These are phyloP conservation scores for Rhincodon typus DNA, from an alignment of 2,797 vertebrate genomes.

Conservation along the genomic window DNA sequence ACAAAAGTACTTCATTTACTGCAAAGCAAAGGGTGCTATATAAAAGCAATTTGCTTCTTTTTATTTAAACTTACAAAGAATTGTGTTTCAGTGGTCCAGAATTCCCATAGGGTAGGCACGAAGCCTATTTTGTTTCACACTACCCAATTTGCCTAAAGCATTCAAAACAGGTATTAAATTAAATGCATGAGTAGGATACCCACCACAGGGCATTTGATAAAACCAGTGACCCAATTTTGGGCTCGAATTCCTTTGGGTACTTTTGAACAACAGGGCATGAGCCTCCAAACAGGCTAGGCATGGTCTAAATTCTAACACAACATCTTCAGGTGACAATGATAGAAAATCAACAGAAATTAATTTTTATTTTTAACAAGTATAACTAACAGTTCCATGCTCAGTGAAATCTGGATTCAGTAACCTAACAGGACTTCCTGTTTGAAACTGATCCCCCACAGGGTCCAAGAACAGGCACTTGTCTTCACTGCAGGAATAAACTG, in stretches of 20 bases:
- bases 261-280: not conserved
- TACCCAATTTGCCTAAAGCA: not conserved
- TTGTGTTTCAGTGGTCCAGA: not conserved
- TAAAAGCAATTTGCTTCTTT: not conserved
- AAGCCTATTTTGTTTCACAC: not conserved
- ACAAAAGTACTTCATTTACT: not conserved
- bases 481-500: not conserved
- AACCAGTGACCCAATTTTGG: not conserved
- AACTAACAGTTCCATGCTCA: not conserved
- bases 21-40: not conserved
- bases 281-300: not conserved
- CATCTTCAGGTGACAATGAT: not conserved
- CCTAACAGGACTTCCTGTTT: not conserved
- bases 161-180: not conserved
- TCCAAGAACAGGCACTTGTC: not conserved
- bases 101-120: too few species aligned
- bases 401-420: not conserved
- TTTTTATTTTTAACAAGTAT: not conserved
- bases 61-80: not conserved
- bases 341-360: not conserved
- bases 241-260: not conserved
- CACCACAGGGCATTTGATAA: not conserved
- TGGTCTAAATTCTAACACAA: not conserved
- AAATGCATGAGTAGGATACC: not conserved
- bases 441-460: not conserved